phyloP scores from a whole-genome alignment of 1,140 invertebrate genomes.

The Hylaeus anthracinus region DNA sequence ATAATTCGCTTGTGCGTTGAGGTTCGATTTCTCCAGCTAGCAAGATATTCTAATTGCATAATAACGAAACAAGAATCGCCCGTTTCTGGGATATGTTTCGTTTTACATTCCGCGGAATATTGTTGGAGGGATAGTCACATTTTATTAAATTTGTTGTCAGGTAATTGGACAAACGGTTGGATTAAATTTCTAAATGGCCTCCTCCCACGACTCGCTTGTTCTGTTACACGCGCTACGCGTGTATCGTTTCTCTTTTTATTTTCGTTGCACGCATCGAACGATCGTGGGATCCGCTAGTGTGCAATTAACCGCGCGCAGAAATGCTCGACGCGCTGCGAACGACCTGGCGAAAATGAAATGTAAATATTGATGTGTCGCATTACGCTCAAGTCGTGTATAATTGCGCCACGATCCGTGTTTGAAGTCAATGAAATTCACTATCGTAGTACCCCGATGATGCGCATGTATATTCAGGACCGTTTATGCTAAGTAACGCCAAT shows the following conservation, averaged over 20 bases:
- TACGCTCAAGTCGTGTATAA: slow-evolving; percentile 28
- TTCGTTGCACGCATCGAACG: neutral
- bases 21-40: too few relatives aligned
- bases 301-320: slow-evolving; percentile 31
- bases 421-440: slow-evolving; percentile 51
- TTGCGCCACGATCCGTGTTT: slow-evolving; percentile 39
- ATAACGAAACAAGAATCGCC: too few relatives aligned
- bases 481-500: slow-evolving; percentile 60
- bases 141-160: slow-evolving; percentile 57
- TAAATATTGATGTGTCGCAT: slow-evolving; percentile 54
- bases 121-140: slow-evolving; percentile 18
- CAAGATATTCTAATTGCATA: too few relatives aligned
- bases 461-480: slow-evolving; percentile 55
- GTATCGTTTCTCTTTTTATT: neutral
- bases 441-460: slow-evolving; percentile 32
- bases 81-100: too few relatives aligned
- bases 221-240: slow-evolving; percentile 6
- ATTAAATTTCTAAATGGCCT: slow-evolving; percentile 47
- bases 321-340: neutral
- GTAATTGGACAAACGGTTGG: slow-evolving; percentile 47
- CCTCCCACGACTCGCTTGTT: slow-evolving; percentile 40
- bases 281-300: slow-evolving; percentile 23
- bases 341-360: slow-evolving; percentile 41
- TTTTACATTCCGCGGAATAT: neutral
- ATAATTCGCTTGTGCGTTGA: too few relatives aligned